Evolutionary conservation across 1,140 invertebrate species (phyloP).

Genomic region (Drosophila sp.): DNA sequence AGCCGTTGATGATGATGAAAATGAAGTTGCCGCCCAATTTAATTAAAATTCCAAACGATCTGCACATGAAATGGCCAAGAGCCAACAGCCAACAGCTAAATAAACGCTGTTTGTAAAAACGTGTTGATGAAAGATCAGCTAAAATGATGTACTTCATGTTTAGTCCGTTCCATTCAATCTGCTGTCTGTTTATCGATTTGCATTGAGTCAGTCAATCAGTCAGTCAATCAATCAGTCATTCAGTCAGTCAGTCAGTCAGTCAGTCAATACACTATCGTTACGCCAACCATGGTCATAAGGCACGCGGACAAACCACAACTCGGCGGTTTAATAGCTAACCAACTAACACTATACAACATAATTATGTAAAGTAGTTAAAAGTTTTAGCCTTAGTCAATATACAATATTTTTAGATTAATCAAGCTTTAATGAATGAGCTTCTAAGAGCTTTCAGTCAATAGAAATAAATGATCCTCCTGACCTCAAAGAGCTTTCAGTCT

Average conservation of each 20-base stretch:
- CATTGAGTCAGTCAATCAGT: conserved; percentile 60
- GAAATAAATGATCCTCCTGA: no score
- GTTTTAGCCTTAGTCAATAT: no score
- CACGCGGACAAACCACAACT: conserved; percentile 67
- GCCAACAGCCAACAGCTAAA: conserved; percentile 12
- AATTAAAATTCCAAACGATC: conserved; percentile 84
- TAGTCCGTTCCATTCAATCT: background rate
- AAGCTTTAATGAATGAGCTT: no score
- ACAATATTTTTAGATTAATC: background rate
- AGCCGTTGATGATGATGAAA: conserved; percentile 72
- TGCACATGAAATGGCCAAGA: conserved; percentile 63
- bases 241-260: no score
- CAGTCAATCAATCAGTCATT: no score
- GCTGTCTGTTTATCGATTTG: conserved; percentile 62
- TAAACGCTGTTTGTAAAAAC: conserved; percentile 32
- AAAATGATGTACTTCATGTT: conserved; percentile 5
- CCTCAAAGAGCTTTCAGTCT: no score
- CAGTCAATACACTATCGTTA: no score
- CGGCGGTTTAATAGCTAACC: background rate
- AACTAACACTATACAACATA: conserved; percentile 21
- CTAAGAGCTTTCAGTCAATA: no score
- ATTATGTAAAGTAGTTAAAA: no score
- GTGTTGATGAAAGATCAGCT: conserved; percentile 58
- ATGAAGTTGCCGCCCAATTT: conserved; percentile 83
- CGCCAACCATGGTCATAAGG: conserved; percentile 57